These are phyloP conservation scores for Brachyistius frenatus DNA, from an alignment of 2,113 vertebrate genomes.

Conservation along the genomic window DNA sequence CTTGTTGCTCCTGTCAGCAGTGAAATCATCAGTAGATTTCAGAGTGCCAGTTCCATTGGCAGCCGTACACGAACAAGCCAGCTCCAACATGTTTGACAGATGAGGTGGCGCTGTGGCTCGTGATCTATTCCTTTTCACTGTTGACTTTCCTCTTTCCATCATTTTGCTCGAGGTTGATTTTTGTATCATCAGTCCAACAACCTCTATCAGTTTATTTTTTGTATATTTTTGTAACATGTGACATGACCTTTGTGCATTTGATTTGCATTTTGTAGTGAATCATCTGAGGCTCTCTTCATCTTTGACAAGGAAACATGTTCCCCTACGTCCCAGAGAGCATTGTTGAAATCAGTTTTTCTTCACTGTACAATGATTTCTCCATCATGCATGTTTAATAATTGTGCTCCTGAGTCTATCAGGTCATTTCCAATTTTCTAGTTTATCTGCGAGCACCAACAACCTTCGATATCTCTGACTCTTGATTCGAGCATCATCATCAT, in stretches of 20 bases:
- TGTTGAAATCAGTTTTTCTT: no score
- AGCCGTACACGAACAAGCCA: neutral
- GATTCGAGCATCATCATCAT: no score
- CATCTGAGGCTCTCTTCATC: neutral
- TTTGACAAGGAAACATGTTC: no score
- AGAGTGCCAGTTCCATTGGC: neutral
- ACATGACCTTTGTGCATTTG: neutral
- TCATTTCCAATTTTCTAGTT: no score
- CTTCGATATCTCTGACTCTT: no score
- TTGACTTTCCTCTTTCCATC: neutral
- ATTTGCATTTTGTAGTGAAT: no score
- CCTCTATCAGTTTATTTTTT: neutral
- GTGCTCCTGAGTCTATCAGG: no score
- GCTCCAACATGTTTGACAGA: neutral
- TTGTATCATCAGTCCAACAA: neutral
- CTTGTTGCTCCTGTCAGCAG: neutral
- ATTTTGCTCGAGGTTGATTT: neutral
- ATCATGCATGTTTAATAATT: no score
- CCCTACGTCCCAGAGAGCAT: no score
- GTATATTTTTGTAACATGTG: neutral
- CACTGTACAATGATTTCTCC: no score
- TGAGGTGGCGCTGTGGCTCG: neutral
- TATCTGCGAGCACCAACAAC: no score
- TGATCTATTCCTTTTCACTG: no score
- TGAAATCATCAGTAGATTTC: neutral